Evolutionary conservation across 2,113 vertebrate species (phyloP).

Genomic region (Daphoenositta chrysoptera): DNA sequence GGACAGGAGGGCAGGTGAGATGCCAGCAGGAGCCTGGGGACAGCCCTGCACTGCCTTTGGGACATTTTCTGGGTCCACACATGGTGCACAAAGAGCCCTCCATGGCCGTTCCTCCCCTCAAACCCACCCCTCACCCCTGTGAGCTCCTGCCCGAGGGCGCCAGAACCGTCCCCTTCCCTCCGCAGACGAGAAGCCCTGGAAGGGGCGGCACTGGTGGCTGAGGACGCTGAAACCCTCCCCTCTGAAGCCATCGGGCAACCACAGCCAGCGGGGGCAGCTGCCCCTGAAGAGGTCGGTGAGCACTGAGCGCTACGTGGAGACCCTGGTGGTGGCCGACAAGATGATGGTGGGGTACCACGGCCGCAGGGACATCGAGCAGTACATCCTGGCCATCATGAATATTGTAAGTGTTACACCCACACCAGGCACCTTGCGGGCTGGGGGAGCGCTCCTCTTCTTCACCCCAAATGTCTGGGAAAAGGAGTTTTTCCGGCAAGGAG

Average conservation of each 20-base stretch:
- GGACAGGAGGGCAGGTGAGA: not conserved
- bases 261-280: conserved; percentile 85
- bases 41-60: not conserved
- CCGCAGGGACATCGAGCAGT: conserved; percentile 95
- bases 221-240: conserved; percentile 85
- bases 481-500: not conserved
- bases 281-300: conserved; percentile 94
- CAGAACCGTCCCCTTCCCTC: not conserved
- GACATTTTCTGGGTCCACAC: fast-evolving
- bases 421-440: not conserved
- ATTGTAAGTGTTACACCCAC: conserved; percentile 92
- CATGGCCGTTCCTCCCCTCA: not conserved
- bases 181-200: conserved; percentile 91
- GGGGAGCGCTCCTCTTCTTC: fast-evolving
- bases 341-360: conserved; percentile 99
- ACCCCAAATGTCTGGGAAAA: fast-evolving
- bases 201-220: conserved; percentile 89
- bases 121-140: fast-evolving
- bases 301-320: conserved; percentile 95
- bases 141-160: not conserved
- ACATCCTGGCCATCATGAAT: conserved; percentile 98
- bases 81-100: not conserved
- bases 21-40: not conserved
- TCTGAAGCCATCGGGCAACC: conserved; percentile 71
- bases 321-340: conserved; percentile 95